phyloP scores from a whole-genome alignment of 2,888 invertebrate species.

The Drosophila nr. fundita region DNA sequence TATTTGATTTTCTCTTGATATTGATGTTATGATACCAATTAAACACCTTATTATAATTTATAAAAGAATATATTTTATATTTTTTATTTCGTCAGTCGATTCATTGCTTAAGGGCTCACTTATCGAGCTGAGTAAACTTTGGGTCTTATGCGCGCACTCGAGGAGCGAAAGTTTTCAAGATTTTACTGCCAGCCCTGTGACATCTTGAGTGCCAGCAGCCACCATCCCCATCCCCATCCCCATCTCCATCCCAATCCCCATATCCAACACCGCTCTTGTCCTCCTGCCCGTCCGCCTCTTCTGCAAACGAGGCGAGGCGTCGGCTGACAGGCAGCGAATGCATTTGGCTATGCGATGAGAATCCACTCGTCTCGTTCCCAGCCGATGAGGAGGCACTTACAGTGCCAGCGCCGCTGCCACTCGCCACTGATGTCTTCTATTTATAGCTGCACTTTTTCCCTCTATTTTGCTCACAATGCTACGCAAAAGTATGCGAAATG shows the following conservation, averaged over 20 bases:
- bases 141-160: constrained; percentile 19
- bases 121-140: constrained; percentile 62
- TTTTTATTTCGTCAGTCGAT: constrained; percentile 33
- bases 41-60: constrained; percentile 12
- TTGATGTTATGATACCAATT: constrained; percentile 5
- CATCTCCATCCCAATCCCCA: not conserved
- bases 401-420: constrained; percentile 55
- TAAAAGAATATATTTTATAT: constrained; percentile 9
- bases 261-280: not conserved
- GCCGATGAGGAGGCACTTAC: constrained; percentile 53
- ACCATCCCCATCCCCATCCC: not conserved
- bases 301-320: not conserved
- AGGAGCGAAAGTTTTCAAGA: constrained; percentile 43
- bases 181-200: constrained; percentile 55
- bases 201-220: constrained; percentile 37
- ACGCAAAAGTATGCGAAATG: constrained; percentile 53
- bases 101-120: constrained; percentile 36
- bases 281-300: not conserved
- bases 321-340: constrained; percentile 51
- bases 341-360: constrained; percentile 65
- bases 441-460: constrained; percentile 62
- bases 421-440: constrained; percentile 64
- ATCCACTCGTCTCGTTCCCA: constrained; percentile 34
- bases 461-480: constrained; percentile 49
- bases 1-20: not conserved